A percentile compares a stretch with the other conserved stretches of the same genome.
These are phyloP conservation scores for Caenorhabditis uteleia DNA, from an alignment of 2,888 invertebrate species.

Conservation along the genomic window DNA sequence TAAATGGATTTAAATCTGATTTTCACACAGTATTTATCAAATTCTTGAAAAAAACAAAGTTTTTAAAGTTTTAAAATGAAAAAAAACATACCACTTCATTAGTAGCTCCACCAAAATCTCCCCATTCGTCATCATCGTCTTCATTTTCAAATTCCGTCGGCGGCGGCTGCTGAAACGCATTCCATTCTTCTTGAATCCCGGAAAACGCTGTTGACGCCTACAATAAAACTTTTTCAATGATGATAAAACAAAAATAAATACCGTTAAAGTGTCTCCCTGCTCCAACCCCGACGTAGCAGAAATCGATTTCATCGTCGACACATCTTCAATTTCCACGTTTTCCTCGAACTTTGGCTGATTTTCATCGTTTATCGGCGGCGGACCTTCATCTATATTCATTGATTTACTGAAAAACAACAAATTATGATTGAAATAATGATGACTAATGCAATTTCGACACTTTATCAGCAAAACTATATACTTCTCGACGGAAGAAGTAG, in stretches of 20 bases:
- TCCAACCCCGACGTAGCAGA: no score
- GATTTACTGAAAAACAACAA: constrained; percentile 3
- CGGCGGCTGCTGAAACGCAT: background rate
- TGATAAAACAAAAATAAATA: background rate
- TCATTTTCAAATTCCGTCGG: background rate
- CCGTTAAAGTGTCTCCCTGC: background rate
- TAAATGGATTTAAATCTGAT: no score
- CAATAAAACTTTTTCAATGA: background rate
- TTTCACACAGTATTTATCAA: no score
- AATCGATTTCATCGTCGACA: constrained; percentile 5
- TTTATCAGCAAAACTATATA: no score
- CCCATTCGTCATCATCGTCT: constrained; percentile 29
- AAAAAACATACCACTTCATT: no score
- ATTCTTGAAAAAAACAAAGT: no score
- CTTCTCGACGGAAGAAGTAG: no score
- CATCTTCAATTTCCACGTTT: no score
- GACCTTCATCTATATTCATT: constrained; percentile 37
- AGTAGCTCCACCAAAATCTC: constrained; percentile 23
- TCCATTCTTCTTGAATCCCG: background rate
- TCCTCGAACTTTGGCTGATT: no score
- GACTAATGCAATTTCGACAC: no score
- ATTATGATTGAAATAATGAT: background rate
- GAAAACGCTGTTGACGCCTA: background rate
- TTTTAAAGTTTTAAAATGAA: no score
- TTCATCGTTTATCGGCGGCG: no score